Base-by-base conservation (phyloP, 2,113 vertebrate species). In the Notarius lentiginosus region DNA sequence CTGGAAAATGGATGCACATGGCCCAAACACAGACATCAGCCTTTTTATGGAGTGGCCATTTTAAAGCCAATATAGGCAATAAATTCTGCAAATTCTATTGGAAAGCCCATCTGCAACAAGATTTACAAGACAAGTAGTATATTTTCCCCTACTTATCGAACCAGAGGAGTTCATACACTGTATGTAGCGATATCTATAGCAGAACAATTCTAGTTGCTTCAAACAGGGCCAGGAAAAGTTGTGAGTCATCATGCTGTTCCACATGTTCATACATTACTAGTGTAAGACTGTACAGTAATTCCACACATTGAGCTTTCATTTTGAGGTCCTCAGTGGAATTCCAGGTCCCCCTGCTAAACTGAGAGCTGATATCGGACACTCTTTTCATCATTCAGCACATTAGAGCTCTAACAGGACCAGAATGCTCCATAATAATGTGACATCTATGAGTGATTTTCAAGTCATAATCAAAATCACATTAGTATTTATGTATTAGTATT, bases 251-350 rank as follows among this genome's bases (percentile, higher is more conserved):
- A 56, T 47, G 63, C 41, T 68, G 63, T 27, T 24, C 7, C 47
- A 75, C 55, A 84, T 55, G 47, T 87, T 58, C 27, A 77, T 83
- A 47, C 47, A 73, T 87, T 41, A 27, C 27, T 82, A 76, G 51
- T 83, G 47, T 83, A 60, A 83, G 30, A 8, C 18, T 76, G 70
- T 55, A 53, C 1, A 1, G 12, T 83, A 73, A 83, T 55, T 66
- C 61, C 55, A 58, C 75, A 84, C 81, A 84, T 89, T 34, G 47
- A 81, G 76, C 58, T 81, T 27, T 41, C 7, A 84, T 84, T 87
- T 89, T 47, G 80, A 86, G 20, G 9, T 41, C 76, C 61, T 18
- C 61, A 79, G 30, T 68, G 81, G 73, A 63, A 49, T 51, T 34
- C 73, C 47, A 80, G 55, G 47, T 53, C 55, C 79, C 34, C 56